A percentile compares a stretch with the other conserved stretches of the same genome.
These are phyloP conservation scores for Silurus meridionalis DNA, from an alignment of 2,113 vertebrate species.

Conservation along the genomic window DNA sequence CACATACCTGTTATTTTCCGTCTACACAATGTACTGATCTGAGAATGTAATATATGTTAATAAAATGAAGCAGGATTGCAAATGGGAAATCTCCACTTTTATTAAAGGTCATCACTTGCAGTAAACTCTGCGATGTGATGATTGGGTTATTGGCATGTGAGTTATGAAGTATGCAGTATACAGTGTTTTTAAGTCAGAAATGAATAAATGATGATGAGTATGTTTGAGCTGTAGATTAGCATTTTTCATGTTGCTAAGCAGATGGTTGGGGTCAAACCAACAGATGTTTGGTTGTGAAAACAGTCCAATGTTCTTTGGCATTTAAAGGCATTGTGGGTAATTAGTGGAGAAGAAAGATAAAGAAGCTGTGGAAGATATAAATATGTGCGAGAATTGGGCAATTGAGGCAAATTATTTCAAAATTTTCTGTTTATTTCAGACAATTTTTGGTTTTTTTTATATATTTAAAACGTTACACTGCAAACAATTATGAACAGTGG, in stretches of 20 bases:
- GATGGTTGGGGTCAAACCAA: neutral
- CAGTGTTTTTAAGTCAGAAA: neutral
- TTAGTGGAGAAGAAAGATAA: neutral
- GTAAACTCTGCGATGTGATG: neutral
- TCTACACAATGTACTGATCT: neutral
- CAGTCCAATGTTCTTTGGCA: neutral
- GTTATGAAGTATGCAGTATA: neutral
- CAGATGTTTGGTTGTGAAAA: neutral
- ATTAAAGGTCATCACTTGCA: neutral
- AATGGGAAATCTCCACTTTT: neutral
- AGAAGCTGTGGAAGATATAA: neutral
- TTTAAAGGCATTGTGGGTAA: neutral
- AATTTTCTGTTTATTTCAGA: neutral
- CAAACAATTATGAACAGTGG: neutral
- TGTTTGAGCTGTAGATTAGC: neutral
- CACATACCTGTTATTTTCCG: neutral
- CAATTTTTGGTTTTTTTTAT: neutral
- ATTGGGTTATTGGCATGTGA: neutral
- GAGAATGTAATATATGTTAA: neutral
- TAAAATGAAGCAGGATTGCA: neutral
- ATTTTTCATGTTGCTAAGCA: slow-evolving; percentile 8
- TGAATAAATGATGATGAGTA: neutral
- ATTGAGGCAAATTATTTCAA: neutral
- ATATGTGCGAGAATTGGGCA: neutral
- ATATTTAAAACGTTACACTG: neutral